Conservation (phyloP, 1,140 invertebrate genomes). For the Acromyrmex heyeri region DNA sequence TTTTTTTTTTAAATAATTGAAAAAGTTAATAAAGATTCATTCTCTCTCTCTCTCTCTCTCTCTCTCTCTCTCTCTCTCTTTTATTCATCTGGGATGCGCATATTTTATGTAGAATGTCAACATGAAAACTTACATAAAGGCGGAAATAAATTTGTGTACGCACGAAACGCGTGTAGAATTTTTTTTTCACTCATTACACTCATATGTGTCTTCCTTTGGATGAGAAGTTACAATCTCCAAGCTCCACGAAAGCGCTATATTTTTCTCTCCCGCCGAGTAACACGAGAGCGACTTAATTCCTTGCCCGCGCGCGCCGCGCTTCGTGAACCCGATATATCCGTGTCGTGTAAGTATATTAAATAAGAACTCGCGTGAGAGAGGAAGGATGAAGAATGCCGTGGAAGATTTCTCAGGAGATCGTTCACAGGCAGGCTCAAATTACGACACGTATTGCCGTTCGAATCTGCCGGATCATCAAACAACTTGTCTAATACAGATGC, state of each 20-base stretch:
- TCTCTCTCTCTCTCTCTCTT: no score
- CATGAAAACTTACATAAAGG: neutral
- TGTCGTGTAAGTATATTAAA: conserved; percentile 48
- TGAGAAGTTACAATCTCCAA: neutral
- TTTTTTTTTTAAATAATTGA: no score
- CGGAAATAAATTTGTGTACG: neutral
- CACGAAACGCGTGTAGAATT: neutral
- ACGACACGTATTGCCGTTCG: conserved; percentile 65
- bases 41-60: no score
- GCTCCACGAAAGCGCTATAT: neutral
- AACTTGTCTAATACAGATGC: conserved; percentile 75
- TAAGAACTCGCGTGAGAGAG: neutral
- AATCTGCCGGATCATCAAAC: conserved; percentile 77
- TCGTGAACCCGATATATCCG: neutral
- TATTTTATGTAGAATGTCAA: neutral
- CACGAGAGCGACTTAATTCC: conserved; percentile 1
- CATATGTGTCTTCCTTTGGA: neutral
- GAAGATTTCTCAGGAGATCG: conserved; percentile 47
- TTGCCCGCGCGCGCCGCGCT: neutral
- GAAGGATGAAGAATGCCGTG: neutral
- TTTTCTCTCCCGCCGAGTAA: neutral
- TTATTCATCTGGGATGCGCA: neutral
- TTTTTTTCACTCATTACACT: conserved; percentile 2
- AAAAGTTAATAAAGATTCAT: no score
- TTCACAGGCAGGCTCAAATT: conserved; percentile 57